Conservation (phyloP, 1,140 invertebrate genomes). For the Brachionus manjavacas region DNA sequence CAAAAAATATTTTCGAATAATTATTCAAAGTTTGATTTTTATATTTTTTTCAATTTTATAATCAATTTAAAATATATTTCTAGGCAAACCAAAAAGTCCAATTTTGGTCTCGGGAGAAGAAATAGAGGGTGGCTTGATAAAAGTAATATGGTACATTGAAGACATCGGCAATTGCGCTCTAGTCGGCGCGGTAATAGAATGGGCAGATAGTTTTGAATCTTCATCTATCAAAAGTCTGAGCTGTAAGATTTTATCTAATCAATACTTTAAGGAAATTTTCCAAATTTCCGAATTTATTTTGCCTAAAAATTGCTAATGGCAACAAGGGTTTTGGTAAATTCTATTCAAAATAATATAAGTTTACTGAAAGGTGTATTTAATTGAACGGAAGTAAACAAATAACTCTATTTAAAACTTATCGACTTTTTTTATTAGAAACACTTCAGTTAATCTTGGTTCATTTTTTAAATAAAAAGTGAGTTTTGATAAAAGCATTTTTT, state of each 20-base stretch:
- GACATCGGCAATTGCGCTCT: not conserved
- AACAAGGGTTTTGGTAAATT: not conserved
- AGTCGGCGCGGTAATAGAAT: not conserved
- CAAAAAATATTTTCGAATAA: not conserved
- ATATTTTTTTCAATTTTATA: not conserved
- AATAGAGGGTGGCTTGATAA: not conserved
- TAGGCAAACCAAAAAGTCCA: not conserved
- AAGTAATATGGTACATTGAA: not conserved
- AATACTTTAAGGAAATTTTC: not conserved
- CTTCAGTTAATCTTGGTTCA: not conserved
- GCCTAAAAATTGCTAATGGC: not conserved
- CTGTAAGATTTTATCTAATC: constrained; percentile 1
- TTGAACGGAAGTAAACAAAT: not conserved
- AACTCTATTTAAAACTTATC: not conserved
- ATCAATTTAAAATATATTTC: too few relatives aligned
- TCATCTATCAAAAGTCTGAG: not conserved
- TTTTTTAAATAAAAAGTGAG: not conserved
- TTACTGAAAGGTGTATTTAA: not conserved
- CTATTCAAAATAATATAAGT: not conserved
- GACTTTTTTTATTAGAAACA: not conserved
- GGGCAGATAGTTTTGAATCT: not conserved
- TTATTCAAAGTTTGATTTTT: not conserved
- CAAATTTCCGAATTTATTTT: not conserved
- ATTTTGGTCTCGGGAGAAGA: not conserved
- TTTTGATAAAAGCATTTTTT: not conserved